phyloP scores from a whole-genome alignment of 2,113 vertebrate species.

The Noturus placidus region DNA sequence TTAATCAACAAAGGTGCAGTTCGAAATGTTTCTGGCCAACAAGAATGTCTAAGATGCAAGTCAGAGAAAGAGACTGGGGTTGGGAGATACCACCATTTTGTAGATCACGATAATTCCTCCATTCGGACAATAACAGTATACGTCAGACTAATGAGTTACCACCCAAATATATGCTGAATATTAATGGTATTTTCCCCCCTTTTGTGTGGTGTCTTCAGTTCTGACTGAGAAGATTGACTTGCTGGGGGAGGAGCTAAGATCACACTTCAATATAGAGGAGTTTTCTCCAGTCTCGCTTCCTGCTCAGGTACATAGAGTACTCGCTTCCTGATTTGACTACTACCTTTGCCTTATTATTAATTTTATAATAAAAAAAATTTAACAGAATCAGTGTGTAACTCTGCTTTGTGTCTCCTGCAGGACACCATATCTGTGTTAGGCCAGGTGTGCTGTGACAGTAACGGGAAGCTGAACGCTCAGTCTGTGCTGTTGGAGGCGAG shows the following conservation, averaged over 20 bases:
- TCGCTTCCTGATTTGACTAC: background rate
- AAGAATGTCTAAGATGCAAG: background rate
- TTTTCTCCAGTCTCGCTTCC: constrained; percentile 76
- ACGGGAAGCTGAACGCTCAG: constrained; percentile 84
- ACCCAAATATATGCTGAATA: background rate
- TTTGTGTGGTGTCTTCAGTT: constrained; percentile 61
- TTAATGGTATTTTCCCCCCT: background rate
- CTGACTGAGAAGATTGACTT: constrained; percentile 82
- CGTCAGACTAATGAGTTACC: background rate
- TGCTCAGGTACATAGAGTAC: constrained; percentile 73
- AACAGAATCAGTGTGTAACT: background rate
- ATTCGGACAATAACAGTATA: background rate
- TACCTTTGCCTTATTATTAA: background rate
- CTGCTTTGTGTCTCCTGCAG: constrained; percentile 58
- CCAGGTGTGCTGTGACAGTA: constrained; percentile 84
- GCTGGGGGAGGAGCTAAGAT: constrained; percentile 75
- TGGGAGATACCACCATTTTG: background rate
- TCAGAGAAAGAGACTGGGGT: background rate
- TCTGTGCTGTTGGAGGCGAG: constrained; percentile 84
- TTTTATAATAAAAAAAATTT: too few relatives aligned
- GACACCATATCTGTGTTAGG: constrained; percentile 80
- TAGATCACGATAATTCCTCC: background rate
- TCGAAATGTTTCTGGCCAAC: background rate
- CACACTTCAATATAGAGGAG: constrained; percentile 80
- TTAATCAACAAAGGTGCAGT: background rate